A percentile compares a stretch with the other conserved stretches of the same genome.
phyloP scores from a whole-genome alignment of 2,888 invertebrate genomes.

The Neoaliturus tenellus region DNA sequence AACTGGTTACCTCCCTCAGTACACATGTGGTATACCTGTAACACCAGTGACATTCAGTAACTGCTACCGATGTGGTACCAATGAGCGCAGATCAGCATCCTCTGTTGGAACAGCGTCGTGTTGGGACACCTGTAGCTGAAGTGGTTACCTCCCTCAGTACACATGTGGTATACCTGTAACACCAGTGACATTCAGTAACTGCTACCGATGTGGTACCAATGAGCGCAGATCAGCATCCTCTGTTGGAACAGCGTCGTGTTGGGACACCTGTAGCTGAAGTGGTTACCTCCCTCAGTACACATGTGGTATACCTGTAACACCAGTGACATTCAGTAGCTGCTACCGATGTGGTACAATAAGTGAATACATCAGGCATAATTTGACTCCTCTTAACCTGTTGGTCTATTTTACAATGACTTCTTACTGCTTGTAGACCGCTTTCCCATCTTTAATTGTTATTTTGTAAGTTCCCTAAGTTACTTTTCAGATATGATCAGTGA shows the following conservation, averaged over 20 bases:
- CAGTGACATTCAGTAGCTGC: neutral
- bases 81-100: too few species aligned
- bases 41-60: neutral
- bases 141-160: neutral
- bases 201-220: too few species aligned
- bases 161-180: constrained; percentile 24
- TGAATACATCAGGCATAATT: too few species aligned
- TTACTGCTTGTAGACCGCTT: too few species aligned
- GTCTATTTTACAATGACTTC: too few species aligned
- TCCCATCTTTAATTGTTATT: too few species aligned
- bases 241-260: constrained; percentile 83
- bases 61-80: too few species aligned
- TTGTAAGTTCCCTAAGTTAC: too few species aligned
- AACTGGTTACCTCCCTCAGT: constrained; percentile 85
- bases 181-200: neutral
- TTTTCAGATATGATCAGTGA: too few species aligned
- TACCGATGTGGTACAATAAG: too few species aligned
- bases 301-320: constrained; percentile 6
- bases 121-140: constrained; percentile 80
- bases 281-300: neutral
- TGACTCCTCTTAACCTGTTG: too few species aligned
- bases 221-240: neutral
- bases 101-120: constrained; percentile 81
- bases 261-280: constrained; percentile 77
- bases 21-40: constrained; percentile 88